Base-by-base conservation (phyloP, 1,140 invertebrate genomes). In the Trichogramma pretiosum region DNA sequence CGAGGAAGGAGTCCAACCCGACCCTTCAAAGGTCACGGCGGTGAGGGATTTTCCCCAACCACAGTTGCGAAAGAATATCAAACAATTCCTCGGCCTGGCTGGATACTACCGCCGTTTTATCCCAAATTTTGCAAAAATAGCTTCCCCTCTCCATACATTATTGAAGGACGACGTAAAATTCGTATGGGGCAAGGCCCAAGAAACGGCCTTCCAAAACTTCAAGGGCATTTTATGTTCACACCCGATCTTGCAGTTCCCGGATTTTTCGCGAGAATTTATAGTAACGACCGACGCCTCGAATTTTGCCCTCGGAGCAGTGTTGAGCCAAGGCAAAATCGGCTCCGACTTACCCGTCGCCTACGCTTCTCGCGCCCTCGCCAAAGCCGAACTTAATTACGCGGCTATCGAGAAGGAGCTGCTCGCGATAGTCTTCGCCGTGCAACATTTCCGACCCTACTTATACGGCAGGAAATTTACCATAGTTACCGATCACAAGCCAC, bases 401-500 rank as follows among this genome's bases (percentile, higher is more conserved):
- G 34, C 14, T 3, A 40, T 14, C 5, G 28, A 40, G 17, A 40
- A 30, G 2, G 46, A 48, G 21, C n/a, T 28, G n/a, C 4, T 24
- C 0, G 37, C 38, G 0, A 8, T n/a, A n/a, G n/a, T n/a, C n/a
- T n/a, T n/a, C n/a, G n/a, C n/a, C n/a, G n/a, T n/a, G n/a, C n/a
- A n/a, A n/a, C n/a, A n/a, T n/a, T n/a, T n/a, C n/a, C n/a, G n/a
- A n/a, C n/a, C n/a, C n/a, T n/a, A n/a, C n/a, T 48, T 76, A 1
- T 61, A 60, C 36, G 63, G 63, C 11, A 59, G 32, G 17, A 53
- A 61, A 26, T 74, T 77, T 51, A 60, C 19, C 2, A 55, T 74
- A 2, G 40, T 63, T 13, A 74, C 69, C 0, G 73, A 77, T 48
- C 70, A 74, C 40, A 54, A 57, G 35, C 58, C 63, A 1, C 51